Evolutionary conservation across 2,113 vertebrate genomes (phyloP), one percentile per base, ranked within the genome.

Genomic region (Cavia aperea): DNA sequence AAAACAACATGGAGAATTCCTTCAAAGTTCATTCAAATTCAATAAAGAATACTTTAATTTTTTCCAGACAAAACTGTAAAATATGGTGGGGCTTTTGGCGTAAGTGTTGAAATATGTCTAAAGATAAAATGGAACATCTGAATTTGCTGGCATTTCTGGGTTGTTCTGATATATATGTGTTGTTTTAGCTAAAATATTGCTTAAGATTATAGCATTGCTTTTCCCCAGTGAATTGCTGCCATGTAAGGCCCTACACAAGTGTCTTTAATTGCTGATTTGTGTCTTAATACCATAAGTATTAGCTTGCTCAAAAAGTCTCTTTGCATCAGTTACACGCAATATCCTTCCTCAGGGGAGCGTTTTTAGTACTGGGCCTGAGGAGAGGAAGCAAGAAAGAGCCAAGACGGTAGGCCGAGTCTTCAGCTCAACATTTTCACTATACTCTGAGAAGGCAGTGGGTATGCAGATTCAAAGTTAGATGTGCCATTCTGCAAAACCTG

Each of bases 101-200:
- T n/a, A 46, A 94, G n/a, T 79, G 91, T 54, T 65, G 49, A 90
- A 92, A 90, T 89, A 58, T 51, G 83, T 54, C 72, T 96, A 93
- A 94, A 95, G 93, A 88, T 92, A 93, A 96, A 86, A 21, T 19
- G 36, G 73, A 94, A 90, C 68, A 77, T 86, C 58, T 77, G 62
- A 92, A 90, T 92, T 86, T 78, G 6, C 75, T 72, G n/a, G 77
- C 31, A 94, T 94, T 87, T 94, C 83, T 56, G 39, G 88, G 73
- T 75, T 91, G 43, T 92, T 82, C 72, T 89, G 65, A 46, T 56
- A 51, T 26, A 1, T 43, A 31, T 87, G 7, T 81, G 36, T 31
- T 81, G 39, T 88, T 94, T 92, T 78, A 93, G 89, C 39, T 60
- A 58, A 82, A 92, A 79, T 94, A 24, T 12, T 94, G 70, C 46